Evolutionary conservation across 2,888 invertebrate species (phyloP).

Genomic region (Tetrapedia diversipes): DNA sequence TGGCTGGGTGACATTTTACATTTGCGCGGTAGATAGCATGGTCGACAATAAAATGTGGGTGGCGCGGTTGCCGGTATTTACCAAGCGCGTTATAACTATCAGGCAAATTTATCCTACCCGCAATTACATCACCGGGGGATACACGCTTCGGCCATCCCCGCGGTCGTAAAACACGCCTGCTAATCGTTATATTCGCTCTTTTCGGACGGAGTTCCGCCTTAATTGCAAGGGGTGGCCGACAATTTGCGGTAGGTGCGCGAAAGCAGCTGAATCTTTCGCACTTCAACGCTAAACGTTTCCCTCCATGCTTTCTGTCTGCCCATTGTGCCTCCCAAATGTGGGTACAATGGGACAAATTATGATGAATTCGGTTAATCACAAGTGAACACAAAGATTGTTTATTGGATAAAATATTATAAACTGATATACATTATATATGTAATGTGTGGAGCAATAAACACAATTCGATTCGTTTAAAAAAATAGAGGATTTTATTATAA

Average conservation of each 20-base stretch:
- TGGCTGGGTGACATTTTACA: constrained; percentile 56
- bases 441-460: too few relatives aligned
- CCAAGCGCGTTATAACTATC: constrained; percentile 41
- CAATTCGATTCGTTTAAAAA: too few relatives aligned
- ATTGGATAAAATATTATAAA: too few relatives aligned
- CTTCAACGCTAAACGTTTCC: constrained; percentile 21
- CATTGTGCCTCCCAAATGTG: too few relatives aligned
- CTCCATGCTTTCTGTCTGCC: background rate
- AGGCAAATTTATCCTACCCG: constrained; percentile 51
- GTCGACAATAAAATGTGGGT: constrained; percentile 52
- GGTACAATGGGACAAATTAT: background rate
- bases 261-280: constrained; percentile 41
- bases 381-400: too few relatives aligned
- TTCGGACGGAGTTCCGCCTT: constrained; percentile 50
- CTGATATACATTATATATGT: too few relatives aligned
- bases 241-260: constrained; percentile 41
- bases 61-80: constrained; percentile 50
- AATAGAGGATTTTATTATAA: too few relatives aligned
- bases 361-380: background rate
- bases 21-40: constrained; percentile 31
- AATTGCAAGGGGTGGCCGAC: constrained; percentile 50
- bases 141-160: constrained; percentile 30
- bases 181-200: constrained; percentile 54
- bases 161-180: constrained; percentile 53
- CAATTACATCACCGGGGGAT: constrained; percentile 42